A percentile compares a stretch with the other conserved stretches of the same genome.
These are phyloP conservation scores for Maniola jurtina DNA, from an alignment of 1,140 invertebrate species.

Conservation along the genomic window DNA sequence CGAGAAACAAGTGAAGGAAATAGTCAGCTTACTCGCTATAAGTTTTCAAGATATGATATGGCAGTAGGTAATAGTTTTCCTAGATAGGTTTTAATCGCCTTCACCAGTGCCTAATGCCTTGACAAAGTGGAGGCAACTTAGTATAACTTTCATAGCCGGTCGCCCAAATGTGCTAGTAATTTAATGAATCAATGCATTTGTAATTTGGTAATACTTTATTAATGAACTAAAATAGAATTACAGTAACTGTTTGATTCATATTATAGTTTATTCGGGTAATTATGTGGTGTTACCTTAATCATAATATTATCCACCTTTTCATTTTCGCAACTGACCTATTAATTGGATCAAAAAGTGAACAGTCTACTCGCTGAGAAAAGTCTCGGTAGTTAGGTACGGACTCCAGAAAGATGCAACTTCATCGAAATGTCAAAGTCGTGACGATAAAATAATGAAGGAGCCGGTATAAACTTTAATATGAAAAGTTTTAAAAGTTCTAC, in stretches of 20 bases:
- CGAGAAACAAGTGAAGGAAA: slow-evolving; percentile 3
- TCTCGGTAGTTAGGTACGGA: no score
- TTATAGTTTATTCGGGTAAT: neutral
- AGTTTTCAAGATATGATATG: slow-evolving; percentile 13
- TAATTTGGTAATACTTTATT: neutral
- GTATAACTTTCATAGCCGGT: slow-evolving; percentile 3
- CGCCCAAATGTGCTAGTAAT: slow-evolving; percentile 4
- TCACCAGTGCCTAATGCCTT: slow-evolving; percentile 11
- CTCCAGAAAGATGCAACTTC: neutral
- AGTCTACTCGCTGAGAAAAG: no score
- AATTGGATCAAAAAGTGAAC: no score
- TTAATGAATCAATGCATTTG: neutral
- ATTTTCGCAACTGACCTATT: no score
- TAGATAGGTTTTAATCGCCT: slow-evolving; percentile 5
- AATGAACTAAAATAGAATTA: neutral
- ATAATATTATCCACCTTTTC: no score
- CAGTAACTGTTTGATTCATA: neutral
- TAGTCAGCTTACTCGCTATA: slow-evolving; percentile 10
- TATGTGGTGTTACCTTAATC: no score
- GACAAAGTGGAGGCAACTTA: slow-evolving; percentile 6
- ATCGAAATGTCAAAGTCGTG: neutral
- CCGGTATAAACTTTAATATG: neutral
- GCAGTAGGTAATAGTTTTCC: slow-evolving; percentile 14
- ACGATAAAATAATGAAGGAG: neutral
- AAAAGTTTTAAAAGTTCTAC: neutral